Conservation (phyloP, 23 tunicate species). For the Pegea sp. region DNA sequence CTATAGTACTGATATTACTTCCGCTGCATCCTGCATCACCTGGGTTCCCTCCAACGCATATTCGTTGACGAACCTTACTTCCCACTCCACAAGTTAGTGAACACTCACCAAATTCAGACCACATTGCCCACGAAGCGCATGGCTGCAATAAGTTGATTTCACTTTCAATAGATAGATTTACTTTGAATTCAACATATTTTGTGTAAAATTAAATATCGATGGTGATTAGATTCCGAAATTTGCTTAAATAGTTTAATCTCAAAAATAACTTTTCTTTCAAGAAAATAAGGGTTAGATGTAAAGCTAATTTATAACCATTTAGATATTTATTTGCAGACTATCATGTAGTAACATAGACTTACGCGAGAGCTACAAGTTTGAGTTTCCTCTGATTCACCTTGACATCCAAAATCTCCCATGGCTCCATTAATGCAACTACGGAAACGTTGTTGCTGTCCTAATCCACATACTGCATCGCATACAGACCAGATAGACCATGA, state of each 20-base stretch:
- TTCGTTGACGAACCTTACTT: constrained; percentile 4
- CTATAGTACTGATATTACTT: constrained; percentile 2
- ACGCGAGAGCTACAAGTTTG: constrained; percentile 8
- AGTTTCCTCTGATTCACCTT: constrained; percentile 9
- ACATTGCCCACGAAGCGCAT: constrained; percentile 45
- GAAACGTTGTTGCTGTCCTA: constrained; percentile 13
- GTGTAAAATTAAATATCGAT: no score
- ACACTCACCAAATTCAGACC: constrained; percentile 22
- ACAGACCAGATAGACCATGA: constrained; percentile 13
- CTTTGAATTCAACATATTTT: no score
- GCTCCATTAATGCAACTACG: constrained; percentile 48
- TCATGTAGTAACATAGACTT: constrained; percentile 3
- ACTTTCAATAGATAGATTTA: no score
- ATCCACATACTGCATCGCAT: constrained; percentile 17
- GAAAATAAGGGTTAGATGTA: no score
- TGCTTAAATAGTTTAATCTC: no score
- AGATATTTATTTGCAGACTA: no score
- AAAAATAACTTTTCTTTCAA: no score
- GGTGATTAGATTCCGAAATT: no score
- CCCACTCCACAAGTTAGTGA: constrained; percentile 45
- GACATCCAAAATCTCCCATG: constrained; percentile 40
- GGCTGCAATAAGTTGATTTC: constrained; percentile 8
- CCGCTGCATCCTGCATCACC: constrained; percentile 41
- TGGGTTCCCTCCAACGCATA: constrained; percentile 37
- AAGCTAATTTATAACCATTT: no score